Evolutionary conservation across 2,797 vertebrate species (phyloP).

Genomic region (Tenualosa ilisha): DNA sequence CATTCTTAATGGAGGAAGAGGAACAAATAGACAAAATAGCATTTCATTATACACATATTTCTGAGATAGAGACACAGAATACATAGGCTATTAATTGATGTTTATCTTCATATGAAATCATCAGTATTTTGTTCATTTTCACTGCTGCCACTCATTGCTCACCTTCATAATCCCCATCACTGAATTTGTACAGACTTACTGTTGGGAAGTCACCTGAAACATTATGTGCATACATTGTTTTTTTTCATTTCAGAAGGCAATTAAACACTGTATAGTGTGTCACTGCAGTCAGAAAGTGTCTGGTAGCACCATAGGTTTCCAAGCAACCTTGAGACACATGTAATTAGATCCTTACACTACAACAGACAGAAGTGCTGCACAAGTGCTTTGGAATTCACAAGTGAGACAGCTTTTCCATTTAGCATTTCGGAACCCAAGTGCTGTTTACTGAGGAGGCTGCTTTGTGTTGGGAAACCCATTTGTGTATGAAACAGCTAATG

Average conservation of each 20-base stretch:
- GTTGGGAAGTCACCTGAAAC: neutral
- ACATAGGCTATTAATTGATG: neutral
- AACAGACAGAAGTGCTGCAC: neutral
- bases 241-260: neutral
- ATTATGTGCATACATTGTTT: neutral
- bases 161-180: neutral
- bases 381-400: slow-evolving; percentile 1
- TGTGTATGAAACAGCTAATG: neutral
- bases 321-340: slow-evolving; percentile 49
- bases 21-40: neutral
- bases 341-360: slow-evolving; percentile 46
- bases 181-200: neutral
- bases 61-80: neutral
- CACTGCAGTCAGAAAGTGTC: slow-evolving; percentile 36
- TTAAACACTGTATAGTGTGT: neutral
- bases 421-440: neutral
- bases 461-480: neutral
- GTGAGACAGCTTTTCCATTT: slow-evolving; percentile 42
- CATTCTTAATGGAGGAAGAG: neutral
- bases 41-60: neutral
- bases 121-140: neutral
- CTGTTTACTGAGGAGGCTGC: neutral
- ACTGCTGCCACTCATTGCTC: neutral
- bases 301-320: slow-evolving; percentile 48
- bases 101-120: neutral